Conservation (phyloP, 2,113 vertebrate genomes). For the Seriola aureovittata region DNA sequence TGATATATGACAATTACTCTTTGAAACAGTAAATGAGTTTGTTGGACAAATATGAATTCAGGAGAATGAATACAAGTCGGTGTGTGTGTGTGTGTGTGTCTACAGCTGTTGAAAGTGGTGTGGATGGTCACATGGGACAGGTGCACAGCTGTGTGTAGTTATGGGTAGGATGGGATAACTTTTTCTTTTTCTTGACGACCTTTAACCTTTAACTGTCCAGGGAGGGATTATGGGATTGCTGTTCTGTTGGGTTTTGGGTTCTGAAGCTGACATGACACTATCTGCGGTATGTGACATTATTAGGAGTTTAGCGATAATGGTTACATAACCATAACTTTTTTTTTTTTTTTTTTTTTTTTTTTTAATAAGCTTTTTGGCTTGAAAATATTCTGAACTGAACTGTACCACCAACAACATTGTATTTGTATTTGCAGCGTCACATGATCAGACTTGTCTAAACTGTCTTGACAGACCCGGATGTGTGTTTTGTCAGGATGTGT, state of each 20-base stretch:
- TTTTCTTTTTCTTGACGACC: neutral
- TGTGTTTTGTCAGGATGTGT: neutral
- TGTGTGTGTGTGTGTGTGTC: neutral
- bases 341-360: neutral
- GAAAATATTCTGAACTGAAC: neutral
- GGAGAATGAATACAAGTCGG: neutral
- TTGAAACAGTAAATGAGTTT: slow-evolving; percentile 15
- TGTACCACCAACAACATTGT: neutral
- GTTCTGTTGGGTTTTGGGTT: neutral
- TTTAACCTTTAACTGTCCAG: neutral
- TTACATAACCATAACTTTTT: neutral
- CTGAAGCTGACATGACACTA: neutral
- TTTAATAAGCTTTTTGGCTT: neutral
- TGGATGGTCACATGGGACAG: neutral
- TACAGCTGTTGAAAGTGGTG: neutral
- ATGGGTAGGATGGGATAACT: neutral
- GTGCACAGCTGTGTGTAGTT: neutral
- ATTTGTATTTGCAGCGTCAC: neutral
- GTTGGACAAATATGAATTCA: slow-evolving; percentile 18
- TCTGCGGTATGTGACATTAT: slow-evolving; percentile 7
- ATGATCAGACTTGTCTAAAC: neutral
- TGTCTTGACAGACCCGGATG: neutral
- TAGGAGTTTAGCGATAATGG: neutral
- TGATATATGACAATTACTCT: neutral
- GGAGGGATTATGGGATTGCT: slow-evolving; percentile 1